Conservation (phyloP, 2,888 invertebrate genomes). For the Pyrrhia umbra region DNA sequence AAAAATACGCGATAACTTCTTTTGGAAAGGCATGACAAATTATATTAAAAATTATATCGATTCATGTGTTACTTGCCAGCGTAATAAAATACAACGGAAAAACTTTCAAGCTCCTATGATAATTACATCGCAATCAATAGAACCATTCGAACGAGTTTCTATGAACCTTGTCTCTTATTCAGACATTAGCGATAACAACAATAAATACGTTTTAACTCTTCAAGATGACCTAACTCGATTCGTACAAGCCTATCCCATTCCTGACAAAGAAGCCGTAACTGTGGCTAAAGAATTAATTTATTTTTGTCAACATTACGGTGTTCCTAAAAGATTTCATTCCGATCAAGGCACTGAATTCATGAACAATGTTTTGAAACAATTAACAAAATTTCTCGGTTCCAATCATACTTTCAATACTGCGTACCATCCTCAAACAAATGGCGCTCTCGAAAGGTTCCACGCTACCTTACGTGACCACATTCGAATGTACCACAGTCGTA, state of each 20-base stretch:
- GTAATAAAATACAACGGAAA: slow-evolving; percentile 66
- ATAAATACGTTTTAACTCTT: no score
- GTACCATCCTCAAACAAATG: no score
- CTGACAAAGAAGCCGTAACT: slow-evolving; percentile 66
- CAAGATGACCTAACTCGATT: slow-evolving; percentile 66
- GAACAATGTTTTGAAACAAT: no score
- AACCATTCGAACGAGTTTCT: slow-evolving; percentile 68
- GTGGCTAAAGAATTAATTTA: slow-evolving; percentile 62
- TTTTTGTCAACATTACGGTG: slow-evolving; percentile 68
- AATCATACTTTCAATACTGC: no score
- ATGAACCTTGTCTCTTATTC: slow-evolving; percentile 69
- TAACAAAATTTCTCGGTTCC: no score
- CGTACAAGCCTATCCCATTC: slow-evolving; percentile 68
- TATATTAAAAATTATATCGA: no score
- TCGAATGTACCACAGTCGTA: slow-evolving; percentile 64
- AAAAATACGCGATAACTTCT: no score
- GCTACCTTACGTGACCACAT: slow-evolving; percentile 66
- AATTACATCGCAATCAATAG: slow-evolving; percentile 64
- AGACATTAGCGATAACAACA: slow-evolving; percentile 64
- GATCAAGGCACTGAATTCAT: no score
- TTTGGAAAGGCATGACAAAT: no score
- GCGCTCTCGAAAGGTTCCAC: no score
- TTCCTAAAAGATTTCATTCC: slow-evolving; percentile 67
- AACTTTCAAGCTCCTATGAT: slow-evolving; percentile 67
- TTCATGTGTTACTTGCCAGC: no score